Evolutionary conservation across 2,113 vertebrate species (phyloP), one percentile per base, ranked within the genome.

Genomic region (Tamias sibiricus): DNA sequence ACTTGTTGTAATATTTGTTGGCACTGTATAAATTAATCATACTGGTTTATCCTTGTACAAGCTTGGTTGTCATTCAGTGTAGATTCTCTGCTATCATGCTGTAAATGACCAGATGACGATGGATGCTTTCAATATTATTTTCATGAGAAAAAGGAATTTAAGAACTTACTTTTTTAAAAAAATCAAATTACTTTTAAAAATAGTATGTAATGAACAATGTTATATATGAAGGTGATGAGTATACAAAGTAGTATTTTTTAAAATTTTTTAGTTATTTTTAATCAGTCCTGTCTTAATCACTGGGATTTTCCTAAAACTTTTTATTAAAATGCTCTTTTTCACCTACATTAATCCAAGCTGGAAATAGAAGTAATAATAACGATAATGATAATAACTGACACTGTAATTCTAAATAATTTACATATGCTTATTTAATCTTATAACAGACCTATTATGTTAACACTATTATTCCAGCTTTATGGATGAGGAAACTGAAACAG

Each of bases 261-360:
- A n/a, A n/a, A n/a, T 54, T 91, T 96, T 90, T 89, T 30, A 74
- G 20, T 37, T 87, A 19, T 28, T 54, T 94, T 90, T 87, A 64
- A n/a, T 75, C 26, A 75, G 30, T 71, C 40, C 22, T 13, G 90
- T 52, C 35, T 88, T 74, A 94, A 40, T 84, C 62, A 32, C 44
- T 76, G 24, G 32, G 16, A 35, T 66, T 87, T 85, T 35, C 2
- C 42, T 57, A 8, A 30, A 54, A 28, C 20, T 54, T 94, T 85
- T 88, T 92, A 49, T 37, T 85, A 88, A 95, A 96, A 79, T 62
- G 17, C 26, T 1, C 10, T 37, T 87, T 89, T 94, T 85, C n/a
- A 26, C 26, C 85, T 87, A 66, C 8, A n/a, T 26, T 79, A 83
- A 83, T 40, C 37, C 17, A 44, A 12, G 35, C 44, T 93, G 42